phyloP scores from a whole-genome alignment of 2,113 vertebrate species.

The Climacteris rufus region DNA sequence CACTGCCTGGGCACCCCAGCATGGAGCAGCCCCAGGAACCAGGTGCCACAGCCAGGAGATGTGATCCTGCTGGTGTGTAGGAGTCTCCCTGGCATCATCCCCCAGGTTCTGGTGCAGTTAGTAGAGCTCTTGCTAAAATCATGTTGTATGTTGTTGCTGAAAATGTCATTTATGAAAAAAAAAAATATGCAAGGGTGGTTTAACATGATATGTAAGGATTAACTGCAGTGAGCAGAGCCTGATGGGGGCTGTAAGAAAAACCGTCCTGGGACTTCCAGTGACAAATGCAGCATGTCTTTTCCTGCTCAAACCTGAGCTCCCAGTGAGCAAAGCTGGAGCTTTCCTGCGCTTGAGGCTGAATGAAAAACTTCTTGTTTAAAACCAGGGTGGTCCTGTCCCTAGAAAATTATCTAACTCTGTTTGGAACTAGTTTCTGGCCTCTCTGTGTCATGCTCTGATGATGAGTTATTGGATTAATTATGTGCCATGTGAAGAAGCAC shows the following conservation, averaged over 20 bases:
- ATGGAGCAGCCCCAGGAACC: background rate
- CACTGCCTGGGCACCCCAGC: rapidly evolving
- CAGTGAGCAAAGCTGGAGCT: background rate
- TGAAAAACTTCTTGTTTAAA: background rate
- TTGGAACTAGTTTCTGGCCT: background rate
- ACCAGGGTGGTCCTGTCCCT: background rate
- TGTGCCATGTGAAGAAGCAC: background rate
- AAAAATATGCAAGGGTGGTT: background rate
- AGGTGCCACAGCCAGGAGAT: background rate
- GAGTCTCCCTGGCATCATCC: background rate
- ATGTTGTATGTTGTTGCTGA: too few relatives aligned
- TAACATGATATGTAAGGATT: background rate
- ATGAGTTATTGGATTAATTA: background rate
- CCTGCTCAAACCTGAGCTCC: background rate
- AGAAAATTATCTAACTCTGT: background rate
- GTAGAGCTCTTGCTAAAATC: background rate
- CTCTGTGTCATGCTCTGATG: background rate
- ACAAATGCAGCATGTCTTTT: background rate
- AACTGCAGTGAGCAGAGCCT: background rate
- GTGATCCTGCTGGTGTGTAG: background rate
- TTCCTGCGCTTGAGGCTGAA: background rate
- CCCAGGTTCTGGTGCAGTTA: background rate
- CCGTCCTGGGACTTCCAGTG: background rate
- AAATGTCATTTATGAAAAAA: background rate
- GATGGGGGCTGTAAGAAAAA: background rate